Conservation (phyloP, 2,113 vertebrate species). For the Callocephalon fimbriatum region DNA sequence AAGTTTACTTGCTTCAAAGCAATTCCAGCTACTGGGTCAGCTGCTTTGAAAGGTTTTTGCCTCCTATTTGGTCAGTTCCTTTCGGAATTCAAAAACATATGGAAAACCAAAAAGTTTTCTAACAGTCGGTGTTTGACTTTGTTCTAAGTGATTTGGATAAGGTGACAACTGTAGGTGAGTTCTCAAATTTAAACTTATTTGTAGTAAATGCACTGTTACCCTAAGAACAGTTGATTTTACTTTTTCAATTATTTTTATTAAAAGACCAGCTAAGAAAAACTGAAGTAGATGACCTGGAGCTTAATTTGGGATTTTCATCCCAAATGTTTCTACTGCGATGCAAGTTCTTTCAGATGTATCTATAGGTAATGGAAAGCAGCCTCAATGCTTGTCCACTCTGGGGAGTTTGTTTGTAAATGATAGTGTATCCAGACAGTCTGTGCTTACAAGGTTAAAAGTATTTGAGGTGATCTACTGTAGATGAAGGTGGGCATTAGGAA, state of each 20-base stretch:
- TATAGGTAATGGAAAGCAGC: not conserved
- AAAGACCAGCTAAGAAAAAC: not conserved
- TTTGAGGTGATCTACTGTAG: not conserved
- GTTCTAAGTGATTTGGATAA: not conserved
- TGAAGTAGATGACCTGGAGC: not conserved
- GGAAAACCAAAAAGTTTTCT: not conserved
- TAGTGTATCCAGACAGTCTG: not conserved
- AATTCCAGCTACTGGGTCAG: not conserved
- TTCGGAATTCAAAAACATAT: not conserved
- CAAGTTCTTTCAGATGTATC: not conserved
- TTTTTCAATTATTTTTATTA: not conserved
- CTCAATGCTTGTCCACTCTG: not conserved
- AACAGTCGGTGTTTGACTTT: not conserved
- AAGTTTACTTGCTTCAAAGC: slow-evolving; percentile 2
- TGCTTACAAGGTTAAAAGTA: not conserved
- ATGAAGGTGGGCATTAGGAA: not conserved
- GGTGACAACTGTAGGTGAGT: not conserved
- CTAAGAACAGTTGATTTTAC: not conserved
- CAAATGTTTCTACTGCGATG: not conserved
- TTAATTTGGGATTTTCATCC: not conserved
- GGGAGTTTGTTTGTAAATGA: not conserved
- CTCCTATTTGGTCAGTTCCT: not conserved
- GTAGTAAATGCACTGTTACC: not conserved
- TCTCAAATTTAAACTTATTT: not conserved
- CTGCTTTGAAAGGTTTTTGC: not conserved